Conservation (phyloP, 2,888 invertebrate species). For the Sclerodermus sp. region DNA sequence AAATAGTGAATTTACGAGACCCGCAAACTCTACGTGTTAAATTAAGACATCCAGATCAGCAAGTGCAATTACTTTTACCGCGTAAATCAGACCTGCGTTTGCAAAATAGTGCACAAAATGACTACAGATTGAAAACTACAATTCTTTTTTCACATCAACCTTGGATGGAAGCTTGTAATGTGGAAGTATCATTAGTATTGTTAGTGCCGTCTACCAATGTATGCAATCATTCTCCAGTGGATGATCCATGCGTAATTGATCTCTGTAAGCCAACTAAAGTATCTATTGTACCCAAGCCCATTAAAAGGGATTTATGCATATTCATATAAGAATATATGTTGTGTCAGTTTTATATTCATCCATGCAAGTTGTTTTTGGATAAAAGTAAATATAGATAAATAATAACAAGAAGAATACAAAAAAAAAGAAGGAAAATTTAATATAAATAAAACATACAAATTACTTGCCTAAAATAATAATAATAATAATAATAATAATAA, state of each 20-base stretch:
- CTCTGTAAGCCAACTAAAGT: slow-evolving; percentile 85
- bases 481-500: no score
- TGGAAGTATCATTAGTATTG: slow-evolving; percentile 82
- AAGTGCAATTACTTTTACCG: slow-evolving; percentile 81
- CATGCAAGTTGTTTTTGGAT: no score
- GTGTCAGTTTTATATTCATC: no score
- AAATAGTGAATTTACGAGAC: slow-evolving; percentile 77
- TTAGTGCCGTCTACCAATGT: slow-evolving; percentile 68
- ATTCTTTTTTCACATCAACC: slow-evolving; percentile 89
- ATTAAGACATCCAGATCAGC: slow-evolving; percentile 90
- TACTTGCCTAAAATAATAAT: no score
- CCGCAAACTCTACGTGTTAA: slow-evolving; percentile 77
- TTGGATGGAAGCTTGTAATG: slow-evolving; percentile 89
- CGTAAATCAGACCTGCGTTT: slow-evolving; percentile 75
- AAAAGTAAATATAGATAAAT: no score
- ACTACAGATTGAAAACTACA: slow-evolving; percentile 75
- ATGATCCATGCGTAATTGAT: slow-evolving; percentile 69
- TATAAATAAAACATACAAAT: no score
- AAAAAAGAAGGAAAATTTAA: no score
- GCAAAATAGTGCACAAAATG: slow-evolving; percentile 64
- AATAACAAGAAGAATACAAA: no score
- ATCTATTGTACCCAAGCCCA: slow-evolving; percentile 84
- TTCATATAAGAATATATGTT: slow-evolving; percentile 4
- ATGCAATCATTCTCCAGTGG: slow-evolving; percentile 56
- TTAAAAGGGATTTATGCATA: slow-evolving; percentile 75